phyloP scores from a whole-genome alignment of 2,113 vertebrate genomes.

The Pristiophorus japonicus region DNA sequence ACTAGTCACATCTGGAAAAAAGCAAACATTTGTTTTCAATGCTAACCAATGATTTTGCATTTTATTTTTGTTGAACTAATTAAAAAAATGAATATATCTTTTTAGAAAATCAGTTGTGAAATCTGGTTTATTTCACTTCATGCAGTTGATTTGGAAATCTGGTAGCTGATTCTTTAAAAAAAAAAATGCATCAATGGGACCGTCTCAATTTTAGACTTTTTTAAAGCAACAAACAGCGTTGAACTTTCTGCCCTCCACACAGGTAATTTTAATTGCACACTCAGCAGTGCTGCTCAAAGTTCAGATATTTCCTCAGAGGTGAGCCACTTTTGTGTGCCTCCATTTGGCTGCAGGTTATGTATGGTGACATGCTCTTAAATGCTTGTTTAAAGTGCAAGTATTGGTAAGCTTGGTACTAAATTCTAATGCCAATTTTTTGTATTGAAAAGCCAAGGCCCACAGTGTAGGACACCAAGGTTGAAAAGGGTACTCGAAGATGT shows the following conservation, averaged over 20 bases:
- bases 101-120: neutral
- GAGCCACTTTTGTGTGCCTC: neutral
- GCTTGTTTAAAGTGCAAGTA: neutral
- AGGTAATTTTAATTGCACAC: neutral
- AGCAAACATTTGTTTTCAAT: neutral
- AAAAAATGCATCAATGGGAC: neutral
- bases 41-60: neutral
- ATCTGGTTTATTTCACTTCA: neutral
- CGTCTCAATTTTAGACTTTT: neutral
- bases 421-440: neutral
- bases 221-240: neutral
- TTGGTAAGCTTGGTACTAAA: neutral
- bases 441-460: neutral
- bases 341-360: neutral
- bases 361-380: neutral
- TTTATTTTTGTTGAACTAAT: neutral
- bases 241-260: neutral
- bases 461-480: neutral
- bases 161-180: neutral
- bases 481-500: neutral
- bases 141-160: neutral
- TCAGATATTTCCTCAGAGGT: neutral
- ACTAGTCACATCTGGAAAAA: neutral
- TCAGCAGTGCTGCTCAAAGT: neutral
- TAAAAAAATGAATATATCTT: neutral